phyloP scores from a whole-genome alignment of 2,888 invertebrate genomes.

The Apantesis nais region DNA sequence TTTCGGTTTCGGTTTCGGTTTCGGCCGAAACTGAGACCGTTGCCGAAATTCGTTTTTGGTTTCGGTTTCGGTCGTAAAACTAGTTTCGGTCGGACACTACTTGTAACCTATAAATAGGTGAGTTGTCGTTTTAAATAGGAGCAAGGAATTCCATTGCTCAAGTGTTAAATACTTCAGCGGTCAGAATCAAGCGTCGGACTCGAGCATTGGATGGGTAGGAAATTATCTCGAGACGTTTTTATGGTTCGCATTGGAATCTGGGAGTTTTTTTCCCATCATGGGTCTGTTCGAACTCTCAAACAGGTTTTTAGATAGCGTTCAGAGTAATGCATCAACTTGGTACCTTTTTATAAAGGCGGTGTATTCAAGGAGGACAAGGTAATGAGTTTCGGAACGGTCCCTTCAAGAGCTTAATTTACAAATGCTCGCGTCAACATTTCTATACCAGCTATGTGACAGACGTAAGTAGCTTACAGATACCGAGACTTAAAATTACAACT shows the following conservation, averaged over 20 bases:
- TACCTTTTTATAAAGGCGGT: constrained; percentile 81
- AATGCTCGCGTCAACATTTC: constrained; percentile 33
- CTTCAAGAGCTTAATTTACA: constrained; percentile 69
- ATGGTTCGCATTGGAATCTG: constrained; percentile 84
- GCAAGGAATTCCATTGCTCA: constrained; percentile 60
- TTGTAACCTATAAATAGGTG: constrained; percentile 37
- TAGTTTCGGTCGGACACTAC: too few relatives aligned
- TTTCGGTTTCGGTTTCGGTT: too few relatives aligned
- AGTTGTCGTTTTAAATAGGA: constrained; percentile 44
- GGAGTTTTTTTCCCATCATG: constrained; percentile 79
- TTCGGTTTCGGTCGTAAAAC: too few relatives aligned
- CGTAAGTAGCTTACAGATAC: constrained; percentile 24
- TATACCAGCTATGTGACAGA: constrained; percentile 26
- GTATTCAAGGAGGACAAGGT: constrained; percentile 75
- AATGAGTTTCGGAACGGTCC: constrained; percentile 74
- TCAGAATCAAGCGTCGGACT: constrained; percentile 62
- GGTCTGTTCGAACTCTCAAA: constrained; percentile 78
- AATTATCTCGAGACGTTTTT: constrained; percentile 84
- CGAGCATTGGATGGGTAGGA: constrained; percentile 73
- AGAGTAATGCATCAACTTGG: constrained; percentile 81
- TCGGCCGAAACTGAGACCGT: too few relatives aligned
- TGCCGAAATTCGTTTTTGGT: too few relatives aligned
- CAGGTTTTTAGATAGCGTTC: constrained; percentile 85
- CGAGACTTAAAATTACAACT: constrained; percentile 16
- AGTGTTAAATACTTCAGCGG: constrained; percentile 72